Base-by-base conservation (phyloP, 2,113 vertebrate genomes). In the Circaetus gallicus region DNA sequence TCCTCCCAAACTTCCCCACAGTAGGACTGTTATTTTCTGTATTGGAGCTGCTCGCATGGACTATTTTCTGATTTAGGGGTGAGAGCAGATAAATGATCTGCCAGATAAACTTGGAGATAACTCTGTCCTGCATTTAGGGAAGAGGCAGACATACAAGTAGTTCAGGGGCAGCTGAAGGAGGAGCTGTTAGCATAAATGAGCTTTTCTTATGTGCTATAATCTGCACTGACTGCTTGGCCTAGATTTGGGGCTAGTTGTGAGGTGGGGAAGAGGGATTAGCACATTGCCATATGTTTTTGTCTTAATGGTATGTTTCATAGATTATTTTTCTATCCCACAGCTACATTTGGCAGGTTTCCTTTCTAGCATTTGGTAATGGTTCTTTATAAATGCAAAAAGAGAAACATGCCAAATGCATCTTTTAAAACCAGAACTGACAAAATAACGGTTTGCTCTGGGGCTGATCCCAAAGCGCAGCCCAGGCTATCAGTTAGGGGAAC, bases 231-330 rank as follows among this genome's bases (percentile, higher is more conserved):
- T 97, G 89, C 82, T 97, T 96, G 94, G 82, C 94, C 97, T 97
- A 96, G 92, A 97, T 95, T 81, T 86, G 79, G 89, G 94, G 79
- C 95, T 96, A 92, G 93, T 96, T 94, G 87, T 86, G 87, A 97
- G 92, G 92, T 92, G 89, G 90, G 67, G 93, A 95, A 96, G 94
- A 90, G 76, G 94, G 97, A 93, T 97, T 96, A 96, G 91, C 95
- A 95, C 96, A 90, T 89, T 96, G 95, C 96, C 97, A 97, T 97
- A 97, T 96, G 96, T 93, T 97, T 97, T 97, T 97, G 93, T 96
- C 95, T 95, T 97, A 97, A 97, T 96, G 95, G 91, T 97, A 90
- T 88, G 94, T 96, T 95, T 97, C 89, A 92, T 96, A 95, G 97
- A 96, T 96, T 90, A 93, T 94, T 91, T 93, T 94, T 92, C 89